These are phyloP conservation scores for Passerculus sandwichensis DNA, from an alignment of 2,797 vertebrate species.

Conservation along the genomic window DNA sequence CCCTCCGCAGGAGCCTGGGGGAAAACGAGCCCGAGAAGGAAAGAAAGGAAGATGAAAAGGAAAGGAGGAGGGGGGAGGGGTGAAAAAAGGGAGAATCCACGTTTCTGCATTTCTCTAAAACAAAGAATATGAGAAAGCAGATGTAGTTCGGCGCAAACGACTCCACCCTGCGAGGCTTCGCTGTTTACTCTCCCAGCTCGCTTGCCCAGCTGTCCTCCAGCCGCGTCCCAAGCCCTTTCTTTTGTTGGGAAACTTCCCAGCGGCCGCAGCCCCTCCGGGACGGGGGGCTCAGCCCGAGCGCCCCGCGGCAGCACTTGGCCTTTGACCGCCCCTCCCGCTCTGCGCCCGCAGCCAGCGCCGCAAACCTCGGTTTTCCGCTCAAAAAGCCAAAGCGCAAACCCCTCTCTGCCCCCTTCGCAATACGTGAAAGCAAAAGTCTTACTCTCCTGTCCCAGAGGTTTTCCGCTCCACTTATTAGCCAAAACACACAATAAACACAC, in stretches of 20 bases:
- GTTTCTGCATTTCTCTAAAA: constrained; percentile 42
- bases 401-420: neutral
- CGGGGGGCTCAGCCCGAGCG: neutral
- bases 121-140: constrained; percentile 72
- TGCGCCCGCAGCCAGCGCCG: neutral
- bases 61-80: neutral
- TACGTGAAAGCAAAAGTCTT: neutral
- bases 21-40: neutral
- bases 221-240: neutral
- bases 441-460: neutral
- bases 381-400: neutral
- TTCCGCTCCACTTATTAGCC: neutral
- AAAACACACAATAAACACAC: neutral
- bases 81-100: neutral
- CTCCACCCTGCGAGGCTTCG: constrained; percentile 75
- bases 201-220: neutral
- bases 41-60: neutral
- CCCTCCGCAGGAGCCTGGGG: neutral
- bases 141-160: constrained; percentile 17
- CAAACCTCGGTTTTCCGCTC: neutral
- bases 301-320: neutral
- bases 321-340: neutral
- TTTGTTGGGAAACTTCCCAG: constrained; percentile 30
- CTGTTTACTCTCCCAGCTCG: constrained; percentile 30
- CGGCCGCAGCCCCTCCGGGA: neutral